These are phyloP conservation scores for Geococcyx californianus DNA, from an alignment of 2,113 vertebrate genomes.

Conservation along the genomic window DNA sequence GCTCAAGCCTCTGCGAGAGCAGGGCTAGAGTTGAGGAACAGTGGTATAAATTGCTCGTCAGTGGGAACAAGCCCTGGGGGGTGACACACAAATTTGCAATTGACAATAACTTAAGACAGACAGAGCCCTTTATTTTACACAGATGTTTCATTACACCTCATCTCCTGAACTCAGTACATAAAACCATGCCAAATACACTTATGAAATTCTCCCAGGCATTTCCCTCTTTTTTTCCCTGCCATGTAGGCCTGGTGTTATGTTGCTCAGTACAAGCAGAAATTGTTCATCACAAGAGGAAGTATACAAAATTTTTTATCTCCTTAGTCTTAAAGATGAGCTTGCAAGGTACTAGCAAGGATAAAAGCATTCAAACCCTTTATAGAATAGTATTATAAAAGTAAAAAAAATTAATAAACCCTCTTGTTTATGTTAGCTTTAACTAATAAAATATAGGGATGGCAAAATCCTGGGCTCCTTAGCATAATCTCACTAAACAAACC, in stretches of 20 bases:
- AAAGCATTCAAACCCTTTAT: background rate
- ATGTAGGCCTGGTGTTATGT: background rate
- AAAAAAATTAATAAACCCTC: background rate
- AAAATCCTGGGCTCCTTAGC: background rate
- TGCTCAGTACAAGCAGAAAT: background rate
- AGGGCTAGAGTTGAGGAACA: background rate
- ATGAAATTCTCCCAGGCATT: background rate
- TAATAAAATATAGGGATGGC: background rate
- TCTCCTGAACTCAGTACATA: background rate
- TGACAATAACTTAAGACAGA: conserved; percentile 30
- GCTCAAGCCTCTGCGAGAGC: background rate
- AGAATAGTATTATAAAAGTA: background rate
- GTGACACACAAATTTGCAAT: background rate
- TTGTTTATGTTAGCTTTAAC: background rate
- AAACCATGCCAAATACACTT: background rate
- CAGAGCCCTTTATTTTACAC: conserved; percentile 22
- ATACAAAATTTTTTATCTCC: background rate
- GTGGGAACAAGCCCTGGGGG: background rate
- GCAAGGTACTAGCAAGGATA: background rate
- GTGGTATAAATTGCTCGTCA: background rate
- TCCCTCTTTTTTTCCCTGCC: background rate
- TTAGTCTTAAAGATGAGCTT: background rate
- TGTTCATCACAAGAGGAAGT: background rate
- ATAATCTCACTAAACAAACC: background rate
- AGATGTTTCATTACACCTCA: conserved; percentile 45